Percentiles rank a stretch among this genome's conserved stretches.
Evolutionary conservation across 23 tunicate species (phyloP).

Genomic region (Clavelina lepadiformis): DNA sequence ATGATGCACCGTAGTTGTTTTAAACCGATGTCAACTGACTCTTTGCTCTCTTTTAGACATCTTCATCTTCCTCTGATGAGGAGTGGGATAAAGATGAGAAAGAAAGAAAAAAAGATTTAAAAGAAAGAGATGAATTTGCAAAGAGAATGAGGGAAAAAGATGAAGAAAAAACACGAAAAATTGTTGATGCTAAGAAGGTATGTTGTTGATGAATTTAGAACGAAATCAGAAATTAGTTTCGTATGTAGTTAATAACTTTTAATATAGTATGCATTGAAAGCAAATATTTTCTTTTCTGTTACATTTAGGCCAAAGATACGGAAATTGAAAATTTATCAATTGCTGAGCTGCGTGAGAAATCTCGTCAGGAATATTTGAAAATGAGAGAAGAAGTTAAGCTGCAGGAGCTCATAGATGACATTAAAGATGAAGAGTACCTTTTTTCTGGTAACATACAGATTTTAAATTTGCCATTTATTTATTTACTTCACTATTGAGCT

Average conservation of each 20-base stretch:
- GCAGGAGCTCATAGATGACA: conserved; percentile 78
- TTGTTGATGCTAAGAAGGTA: conserved; percentile 72
- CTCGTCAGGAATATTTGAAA: conserved; percentile 85
- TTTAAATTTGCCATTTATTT: too few relatives aligned
- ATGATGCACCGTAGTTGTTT: too few relatives aligned
- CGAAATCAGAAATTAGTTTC: too few relatives aligned
- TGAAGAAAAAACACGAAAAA: conserved; percentile 78
- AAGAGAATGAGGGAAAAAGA: conserved; percentile 80
- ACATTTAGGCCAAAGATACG: conserved; percentile 9
- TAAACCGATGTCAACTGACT: too few relatives aligned
- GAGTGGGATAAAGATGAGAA: conserved; percentile 94
- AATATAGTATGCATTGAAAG: too few relatives aligned
- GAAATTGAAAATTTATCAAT: conserved; percentile 29
- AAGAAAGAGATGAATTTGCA: conserved; percentile 84
- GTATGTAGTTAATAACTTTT: too few relatives aligned
- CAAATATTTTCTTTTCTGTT: neutral
- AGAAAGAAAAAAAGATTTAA: conserved; percentile 59
- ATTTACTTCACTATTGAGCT: too few relatives aligned
- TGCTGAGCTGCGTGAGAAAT: conserved; percentile 77
- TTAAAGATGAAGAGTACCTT: conserved; percentile 92
- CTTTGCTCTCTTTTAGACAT: neutral
- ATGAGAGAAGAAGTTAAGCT: conserved; percentile 93
- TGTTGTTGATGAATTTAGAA: too few relatives aligned
- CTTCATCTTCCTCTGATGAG: conserved; percentile 72
- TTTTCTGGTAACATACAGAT: conserved; percentile 69